phyloP scores from a whole-genome alignment of 2,888 invertebrate genomes.

The Aricia artaxerxes region DNA sequence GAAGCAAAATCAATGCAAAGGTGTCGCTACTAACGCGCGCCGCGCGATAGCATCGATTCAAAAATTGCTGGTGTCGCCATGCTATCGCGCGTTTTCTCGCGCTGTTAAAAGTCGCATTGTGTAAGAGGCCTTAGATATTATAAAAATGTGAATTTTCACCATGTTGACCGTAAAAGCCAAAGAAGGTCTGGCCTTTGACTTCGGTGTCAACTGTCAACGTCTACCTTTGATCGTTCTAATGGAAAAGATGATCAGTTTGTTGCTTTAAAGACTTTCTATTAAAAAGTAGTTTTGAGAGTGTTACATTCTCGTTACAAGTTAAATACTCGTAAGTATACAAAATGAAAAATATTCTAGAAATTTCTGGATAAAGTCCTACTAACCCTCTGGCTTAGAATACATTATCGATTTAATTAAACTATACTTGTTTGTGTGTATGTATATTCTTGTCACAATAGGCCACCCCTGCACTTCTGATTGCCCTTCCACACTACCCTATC shows the following conservation, averaged over 20 bases:
- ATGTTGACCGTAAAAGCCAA: not conserved
- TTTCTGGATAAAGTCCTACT: not conserved
- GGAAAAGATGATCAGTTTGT: not conserved
- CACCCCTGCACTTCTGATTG: slow-evolving; percentile 25
- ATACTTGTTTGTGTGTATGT: not conserved
- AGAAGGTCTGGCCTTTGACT: not conserved
- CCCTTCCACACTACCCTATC: slow-evolving; percentile 9
- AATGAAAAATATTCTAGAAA: not conserved
- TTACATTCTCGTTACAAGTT: not conserved
- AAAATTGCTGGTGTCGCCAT: no score
- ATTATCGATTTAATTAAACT: not conserved
- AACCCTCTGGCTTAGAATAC: not conserved
- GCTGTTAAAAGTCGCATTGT: no score
- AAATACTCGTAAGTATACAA: not conserved
- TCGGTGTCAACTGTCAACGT: not conserved
- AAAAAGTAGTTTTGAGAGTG: not conserved
- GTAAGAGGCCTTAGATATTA: not conserved
- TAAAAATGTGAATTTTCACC: not conserved
- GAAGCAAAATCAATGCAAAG: no score
- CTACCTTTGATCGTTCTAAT: not conserved
- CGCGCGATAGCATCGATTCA: no score
- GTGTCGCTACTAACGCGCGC: no score
- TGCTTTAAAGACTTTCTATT: not conserved
- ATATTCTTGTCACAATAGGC: slow-evolving; percentile 4
- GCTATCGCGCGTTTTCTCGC: no score